Evolutionary conservation across 2,797 vertebrate genomes (phyloP), one percentile per base, ranked within the genome.

Genomic region (Coregonus suidteri): DNA sequence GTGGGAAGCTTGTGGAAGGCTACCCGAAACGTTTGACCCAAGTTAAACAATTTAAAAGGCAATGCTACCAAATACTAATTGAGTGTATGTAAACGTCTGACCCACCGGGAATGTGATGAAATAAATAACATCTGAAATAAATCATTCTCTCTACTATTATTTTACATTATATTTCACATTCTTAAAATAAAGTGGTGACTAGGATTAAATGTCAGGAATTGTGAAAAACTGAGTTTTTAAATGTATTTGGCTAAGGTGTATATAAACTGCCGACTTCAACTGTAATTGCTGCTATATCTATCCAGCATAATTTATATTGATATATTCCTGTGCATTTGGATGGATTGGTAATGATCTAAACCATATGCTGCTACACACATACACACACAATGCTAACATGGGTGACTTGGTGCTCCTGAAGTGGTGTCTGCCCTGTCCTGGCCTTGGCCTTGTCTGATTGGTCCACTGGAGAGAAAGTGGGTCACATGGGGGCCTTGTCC

Each of bases 381-480:
- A 67, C 20, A 67, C 74, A 75, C 6, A 68, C 64, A 53, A 35
- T 64, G 51, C 54, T 68, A 54, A 56, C 41, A 9, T 41, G 37
- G 37, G 54, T 84, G 74, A 87, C 75, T 76, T 75, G 74, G 71
- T 67, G 77, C 75, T 85, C 18, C 65, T 67, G 20, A 59, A 71
- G 75, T 64, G 65, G 74, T 41, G 79, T 79, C 67, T 69, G 25
- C 41, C 65, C 30, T 73, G 73, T 52, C n/a, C 67, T 53, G 53
- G 53, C 53, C 56, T 59, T 59, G 56, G 73, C 62, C 65, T 35
- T 86, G 75, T 82, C 73, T 88, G 80, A 73, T 71, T 83, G 79
- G 76, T 86, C 75, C 41, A 70, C 83, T 78, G 76, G 78, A 73
- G 70, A 75, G 82, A 85, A 90, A 88, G 80, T 93, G 84, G 89